Conservation (phyloP, 2,797 vertebrate species). For the Falco peregrinus region DNA sequence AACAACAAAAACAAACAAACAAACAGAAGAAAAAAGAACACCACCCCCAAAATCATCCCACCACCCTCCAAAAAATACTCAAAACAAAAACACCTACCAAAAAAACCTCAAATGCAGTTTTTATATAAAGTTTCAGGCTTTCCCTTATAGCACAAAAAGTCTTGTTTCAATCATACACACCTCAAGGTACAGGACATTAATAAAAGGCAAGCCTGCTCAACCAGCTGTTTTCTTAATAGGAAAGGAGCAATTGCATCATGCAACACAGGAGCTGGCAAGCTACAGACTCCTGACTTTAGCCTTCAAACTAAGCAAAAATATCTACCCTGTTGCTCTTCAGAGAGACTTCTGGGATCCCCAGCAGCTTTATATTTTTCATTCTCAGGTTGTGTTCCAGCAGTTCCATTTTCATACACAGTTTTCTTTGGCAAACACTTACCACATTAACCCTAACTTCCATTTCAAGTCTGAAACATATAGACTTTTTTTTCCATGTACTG, state of each 20-base stretch:
- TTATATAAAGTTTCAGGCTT: background rate
- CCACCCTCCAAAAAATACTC: background rate
- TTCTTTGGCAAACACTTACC: constrained; percentile 53
- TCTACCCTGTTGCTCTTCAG: constrained; percentile 29
- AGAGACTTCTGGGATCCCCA: constrained; percentile 18
- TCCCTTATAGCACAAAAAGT: background rate
- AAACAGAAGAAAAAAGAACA: background rate
- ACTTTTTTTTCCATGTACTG: background rate
- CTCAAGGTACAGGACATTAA: background rate
- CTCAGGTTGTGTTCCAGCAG: constrained; percentile 31
- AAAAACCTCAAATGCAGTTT: background rate
- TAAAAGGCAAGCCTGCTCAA: constrained; percentile 11
- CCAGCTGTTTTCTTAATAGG: background rate
- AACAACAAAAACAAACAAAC: background rate
- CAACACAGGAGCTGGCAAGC: constrained; percentile 7
- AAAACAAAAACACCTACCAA: background rate
- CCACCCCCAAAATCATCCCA: no score
- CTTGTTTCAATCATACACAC: constrained; percentile 39
- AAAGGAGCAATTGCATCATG: constrained; percentile 25
- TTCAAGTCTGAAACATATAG: background rate
- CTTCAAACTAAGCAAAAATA: constrained; percentile 31
- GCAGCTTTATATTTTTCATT: constrained; percentile 26
- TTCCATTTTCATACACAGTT: constrained; percentile 9
- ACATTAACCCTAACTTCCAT: constrained; percentile 13
- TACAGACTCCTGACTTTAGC: background rate